Evolutionary conservation across 2,113 vertebrate genomes (phyloP), one percentile per base, ranked within the genome.

Genomic region (Gallinago media): DNA sequence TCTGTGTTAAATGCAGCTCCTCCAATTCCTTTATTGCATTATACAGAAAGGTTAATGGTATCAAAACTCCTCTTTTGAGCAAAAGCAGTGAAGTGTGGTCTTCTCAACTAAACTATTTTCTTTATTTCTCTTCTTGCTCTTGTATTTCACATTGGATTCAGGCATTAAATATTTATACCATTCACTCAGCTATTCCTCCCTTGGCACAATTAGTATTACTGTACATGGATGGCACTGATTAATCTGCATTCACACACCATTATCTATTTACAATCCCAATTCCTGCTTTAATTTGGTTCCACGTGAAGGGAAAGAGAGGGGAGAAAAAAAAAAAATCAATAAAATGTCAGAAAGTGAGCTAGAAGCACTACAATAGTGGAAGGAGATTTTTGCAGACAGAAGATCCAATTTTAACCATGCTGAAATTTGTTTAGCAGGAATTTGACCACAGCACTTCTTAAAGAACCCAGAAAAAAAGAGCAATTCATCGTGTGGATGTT

Each of bases 201-300:
- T 77, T 47, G 90, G 94, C 90, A 82, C 93, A 89, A 95, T 97
- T 85, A 96, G 89, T 34, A 83, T 93, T 59, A 71, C 67, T 94
- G 88, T 67, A 77, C 88, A 88, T 46, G 82, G 88, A 63, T 17
- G 46, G 46, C 79, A 67, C 79, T 71, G 92, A 96, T 95, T 95
- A 52, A 92, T 96, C 93, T 88, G 85, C 82, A 88, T 89, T 95
- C 93, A 97, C 12, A 2, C 85, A 42, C 75, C 85, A 93, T 95
- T 93, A 95, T 95, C 95, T 95, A 80, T 96, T 96, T 96, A 95
- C 96, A 94, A 88, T 67, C 96, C 95, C 66, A 80, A 92, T 92
- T 94, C 89, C 88, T 83, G 36, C 85, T 83, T 86, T 74, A 55
- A 85, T 95, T 96, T 82, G 72, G 77, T 77, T 96, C 74, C 67